These are phyloP conservation scores for Yponomeuta sedellus DNA, from an alignment of 2,888 invertebrate species.

Conservation along the genomic window DNA sequence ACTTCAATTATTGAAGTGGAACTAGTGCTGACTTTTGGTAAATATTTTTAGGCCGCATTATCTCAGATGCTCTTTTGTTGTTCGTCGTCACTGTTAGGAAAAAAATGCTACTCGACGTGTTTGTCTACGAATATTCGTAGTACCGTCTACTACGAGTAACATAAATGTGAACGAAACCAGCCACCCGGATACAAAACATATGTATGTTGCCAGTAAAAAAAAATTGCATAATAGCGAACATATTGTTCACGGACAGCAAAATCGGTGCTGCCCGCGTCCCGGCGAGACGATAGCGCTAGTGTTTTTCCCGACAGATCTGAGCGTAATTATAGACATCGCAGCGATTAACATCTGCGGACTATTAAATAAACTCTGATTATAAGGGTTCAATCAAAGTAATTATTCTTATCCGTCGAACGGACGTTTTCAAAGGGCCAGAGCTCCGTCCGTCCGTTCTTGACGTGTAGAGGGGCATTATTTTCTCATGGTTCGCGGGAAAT, in stretches of 20 bases:
- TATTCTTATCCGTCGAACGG: constrained; percentile 76
- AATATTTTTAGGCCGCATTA: too few relatives aligned
- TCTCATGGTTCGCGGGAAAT: constrained; percentile 73
- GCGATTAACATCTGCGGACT: constrained; percentile 76
- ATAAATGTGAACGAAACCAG: background rate
- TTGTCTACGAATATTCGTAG: constrained; percentile 8
- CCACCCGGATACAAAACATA: background rate
- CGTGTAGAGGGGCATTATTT: constrained; percentile 59
- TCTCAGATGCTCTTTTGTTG: too few relatives aligned
- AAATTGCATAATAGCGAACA: background rate
- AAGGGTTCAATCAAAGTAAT: constrained; percentile 76
- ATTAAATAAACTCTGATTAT: constrained; percentile 72
- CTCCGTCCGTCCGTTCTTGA: constrained; percentile 27
- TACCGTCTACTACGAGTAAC: background rate
- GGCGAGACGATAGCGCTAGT: constrained; percentile 28
- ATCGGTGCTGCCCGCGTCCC: constrained; percentile 7
- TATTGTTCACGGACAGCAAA: constrained; percentile 7
- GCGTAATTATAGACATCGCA: constrained; percentile 66
- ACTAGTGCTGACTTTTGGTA: too few relatives aligned
- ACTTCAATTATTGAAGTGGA: background rate
- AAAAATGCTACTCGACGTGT: background rate
- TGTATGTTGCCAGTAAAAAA: background rate
- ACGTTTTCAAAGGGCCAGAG: constrained; percentile 62
- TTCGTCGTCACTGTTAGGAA: too few relatives aligned
- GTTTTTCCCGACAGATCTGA: constrained; percentile 70